Evolutionary conservation across 2,888 invertebrate species (phyloP).

Genomic region (Trissolcus japonicus): DNA sequence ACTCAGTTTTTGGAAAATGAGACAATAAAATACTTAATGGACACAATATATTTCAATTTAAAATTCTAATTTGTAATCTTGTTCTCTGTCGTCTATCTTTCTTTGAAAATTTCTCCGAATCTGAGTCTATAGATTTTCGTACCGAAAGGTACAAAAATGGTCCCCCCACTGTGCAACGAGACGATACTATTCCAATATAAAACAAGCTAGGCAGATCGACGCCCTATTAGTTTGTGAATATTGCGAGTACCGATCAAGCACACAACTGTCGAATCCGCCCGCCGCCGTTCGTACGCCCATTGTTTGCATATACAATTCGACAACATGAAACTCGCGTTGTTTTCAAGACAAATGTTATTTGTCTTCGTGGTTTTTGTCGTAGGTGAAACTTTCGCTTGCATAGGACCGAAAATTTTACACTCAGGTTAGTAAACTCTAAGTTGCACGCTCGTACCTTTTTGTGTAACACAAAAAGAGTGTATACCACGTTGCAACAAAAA

Average conservation of each 20-base stretch:
- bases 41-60: no score
- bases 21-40: background rate
- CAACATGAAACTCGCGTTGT: constrained; percentile 36
- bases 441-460: constrained; percentile 9
- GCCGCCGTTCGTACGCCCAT: background rate
- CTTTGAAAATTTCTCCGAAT: constrained; percentile 1
- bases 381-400: constrained; percentile 27
- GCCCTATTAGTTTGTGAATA: constrained; percentile 41
- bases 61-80: background rate
- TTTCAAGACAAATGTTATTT: constrained; percentile 30
- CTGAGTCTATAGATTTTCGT: constrained; percentile 12
- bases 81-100: background rate
- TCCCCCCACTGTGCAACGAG: constrained; percentile 25
- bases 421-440: constrained; percentile 34
- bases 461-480: background rate
- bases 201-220: constrained; percentile 29
- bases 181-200: constrained; percentile 49
- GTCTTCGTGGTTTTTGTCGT: constrained; percentile 17
- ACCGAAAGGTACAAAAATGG: constrained; percentile 30
- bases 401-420: constrained; percentile 29
- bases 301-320: constrained; percentile 3
- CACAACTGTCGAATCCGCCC: constrained; percentile 34
- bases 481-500: background rate
- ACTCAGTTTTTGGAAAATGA: background rate
- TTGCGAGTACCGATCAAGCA: constrained; percentile 42